Evolutionary conservation across 2,113 vertebrate genomes (phyloP).

Genomic region (Turdus rufiventris): DNA sequence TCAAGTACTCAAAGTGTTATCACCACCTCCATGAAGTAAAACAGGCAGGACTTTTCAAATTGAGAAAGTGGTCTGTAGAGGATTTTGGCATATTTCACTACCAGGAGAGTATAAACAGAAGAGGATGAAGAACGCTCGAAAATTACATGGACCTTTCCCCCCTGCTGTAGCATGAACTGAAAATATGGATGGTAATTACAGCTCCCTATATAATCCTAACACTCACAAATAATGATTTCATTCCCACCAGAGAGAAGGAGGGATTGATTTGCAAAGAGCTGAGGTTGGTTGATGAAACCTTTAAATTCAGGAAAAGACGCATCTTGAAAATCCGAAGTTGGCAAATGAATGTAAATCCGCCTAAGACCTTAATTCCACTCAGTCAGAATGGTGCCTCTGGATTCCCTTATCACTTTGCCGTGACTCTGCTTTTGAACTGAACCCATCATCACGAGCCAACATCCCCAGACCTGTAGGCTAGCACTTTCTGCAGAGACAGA

Average conservation of each 20-base stretch:
- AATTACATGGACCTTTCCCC: not conserved
- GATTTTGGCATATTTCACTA: not conserved
- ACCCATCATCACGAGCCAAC: not conserved
- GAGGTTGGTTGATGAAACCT: not conserved
- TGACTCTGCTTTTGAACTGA: not conserved
- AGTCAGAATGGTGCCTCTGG: not conserved
- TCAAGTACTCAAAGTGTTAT: not conserved
- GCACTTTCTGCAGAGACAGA: not conserved
- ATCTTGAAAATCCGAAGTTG: not conserved
- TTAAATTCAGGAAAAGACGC: not conserved
- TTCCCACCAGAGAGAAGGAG: not conserved
- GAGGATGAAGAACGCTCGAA: not conserved
- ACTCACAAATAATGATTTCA: not conserved
- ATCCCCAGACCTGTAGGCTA: not conserved
- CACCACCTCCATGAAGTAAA: not conserved
- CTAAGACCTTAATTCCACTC: not conserved
- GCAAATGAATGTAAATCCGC: constrained; percentile 34
- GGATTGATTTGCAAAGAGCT: not conserved
- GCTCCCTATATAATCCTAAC: not conserved
- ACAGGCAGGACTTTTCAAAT: not conserved
- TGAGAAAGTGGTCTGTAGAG: not conserved
- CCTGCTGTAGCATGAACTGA: not conserved
- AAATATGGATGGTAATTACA: not conserved
- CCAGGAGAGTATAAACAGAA: not conserved
- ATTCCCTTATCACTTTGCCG: not conserved